Percentiles rank a stretch among this genome's conserved stretches.
Evolutionary conservation across 2,888 invertebrate genomes (phyloP).

Genomic region (Nematopogon swammerdamellus): DNA sequence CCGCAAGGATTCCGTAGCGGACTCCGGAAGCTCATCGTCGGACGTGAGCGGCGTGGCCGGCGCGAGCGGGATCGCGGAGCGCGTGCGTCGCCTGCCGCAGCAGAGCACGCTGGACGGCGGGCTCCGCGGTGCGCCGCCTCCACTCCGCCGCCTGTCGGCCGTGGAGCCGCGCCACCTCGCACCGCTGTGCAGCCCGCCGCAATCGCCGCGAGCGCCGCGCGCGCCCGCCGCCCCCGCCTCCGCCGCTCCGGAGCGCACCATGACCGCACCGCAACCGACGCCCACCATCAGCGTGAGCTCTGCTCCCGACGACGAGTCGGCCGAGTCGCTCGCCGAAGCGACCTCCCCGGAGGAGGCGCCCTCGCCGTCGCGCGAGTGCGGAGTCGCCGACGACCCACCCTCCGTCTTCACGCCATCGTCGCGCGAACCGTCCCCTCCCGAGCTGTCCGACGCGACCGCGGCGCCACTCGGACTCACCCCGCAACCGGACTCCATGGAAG

Average conservation of each 20-base stretch:
- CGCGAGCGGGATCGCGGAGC: constrained; percentile 53
- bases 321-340: constrained; percentile 21
- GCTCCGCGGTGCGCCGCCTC: constrained; percentile 47
- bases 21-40: constrained; percentile 72
- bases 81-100: constrained; percentile 63
- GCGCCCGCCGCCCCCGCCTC: constrained; percentile 24
- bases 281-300: constrained; percentile 73
- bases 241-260: constrained; percentile 28
- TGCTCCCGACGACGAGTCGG: constrained; percentile 59
- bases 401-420: constrained; percentile 32
- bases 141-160: constrained; percentile 40
- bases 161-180: constrained; percentile 59
- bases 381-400: constrained; percentile 36
- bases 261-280: constrained; percentile 35
- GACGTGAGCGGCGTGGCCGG: constrained; percentile 61
- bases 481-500: neutral
- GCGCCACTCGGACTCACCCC: neutral
- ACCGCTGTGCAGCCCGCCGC: constrained; percentile 44
- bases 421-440: neutral
- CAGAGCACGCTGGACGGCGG: constrained; percentile 68
- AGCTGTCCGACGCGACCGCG: neutral
- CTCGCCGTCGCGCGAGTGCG: constrained; percentile 23
- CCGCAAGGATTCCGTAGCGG: constrained; percentile 65
- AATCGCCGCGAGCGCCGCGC: constrained; percentile 35
- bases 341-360: constrained; percentile 34